Base-by-base conservation (phyloP, 2,797 vertebrate species). In the Muraenolepis orangiensis region DNA sequence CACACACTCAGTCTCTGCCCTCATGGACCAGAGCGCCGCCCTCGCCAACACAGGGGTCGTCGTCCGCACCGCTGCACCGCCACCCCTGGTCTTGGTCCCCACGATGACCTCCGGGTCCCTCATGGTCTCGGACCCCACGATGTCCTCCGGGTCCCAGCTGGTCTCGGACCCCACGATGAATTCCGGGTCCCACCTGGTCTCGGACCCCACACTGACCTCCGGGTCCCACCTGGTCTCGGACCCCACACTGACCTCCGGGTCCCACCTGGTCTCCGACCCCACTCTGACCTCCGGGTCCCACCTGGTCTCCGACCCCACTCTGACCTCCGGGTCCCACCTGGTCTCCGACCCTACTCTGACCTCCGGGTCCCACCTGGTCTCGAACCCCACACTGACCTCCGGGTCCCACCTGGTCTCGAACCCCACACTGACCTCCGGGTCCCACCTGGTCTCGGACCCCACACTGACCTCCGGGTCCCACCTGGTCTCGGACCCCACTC, bases 11-110 rank as follows among this genome's bases (percentile, higher is more conserved):
- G 66, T 1, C 1, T 42, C 70, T 23, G 20, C 74, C 74, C 81
- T 80, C 3, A 89, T 91, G 90, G 89, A 89, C 89, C 85, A 78
- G 0, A 72, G 74, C 13, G 16, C 14, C 11, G 0, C 61, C 79
- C 72, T 85, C 40, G 34, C 79, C 0, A 2, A 78, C 6, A 12
- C 36, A 10, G 36, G 4, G 36, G 36, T 38, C 10, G 5, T 10
- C 4, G 8, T 10, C 36, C 6, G 5, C 4, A 12, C 36, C 36
- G 66, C 83, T 34, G 64, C 85, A 10, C 34, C 78, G 72, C 73
- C 78, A 0, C 32, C 73, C 28, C 73, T 81, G 72, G 72, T 72
- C 57, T 82, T 73, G 0, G 87, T 89, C 80, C 85, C 84, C 70
- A 73, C 74, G 1, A 4, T 38, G 36, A 38, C 4, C 4, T 38